Base-by-base conservation (phyloP, 2,797 vertebrate species). In the Coreius guichenoti region DNA sequence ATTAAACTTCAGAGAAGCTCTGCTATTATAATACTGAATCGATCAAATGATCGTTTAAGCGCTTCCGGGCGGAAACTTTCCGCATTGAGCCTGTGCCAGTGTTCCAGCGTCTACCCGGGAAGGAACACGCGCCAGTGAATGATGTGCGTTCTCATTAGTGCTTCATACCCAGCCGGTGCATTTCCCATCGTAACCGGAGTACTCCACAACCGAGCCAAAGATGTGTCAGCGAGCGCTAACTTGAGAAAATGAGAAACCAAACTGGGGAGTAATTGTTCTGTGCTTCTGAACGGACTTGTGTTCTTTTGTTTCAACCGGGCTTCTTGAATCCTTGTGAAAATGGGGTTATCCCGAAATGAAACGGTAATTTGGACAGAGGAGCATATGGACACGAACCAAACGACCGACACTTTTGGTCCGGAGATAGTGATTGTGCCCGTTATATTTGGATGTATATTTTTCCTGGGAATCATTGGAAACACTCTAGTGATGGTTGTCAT, bases 401-500 rank as follows among this genome's bases (percentile, higher is more conserved):
- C 90, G 6, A 58, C 67, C 9, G 89, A 87, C 4, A 84, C 75
- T 45, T 87, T 88, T 0, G 92, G 92, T 8, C 90, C 92, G 0
- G 95, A 96, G 90, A 94, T 92, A 7, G 93, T 96, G 88, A 90
- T 95, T 1, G 96, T 97, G 16, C 96, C 95, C 0, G 91, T 95
- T 23, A 87, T 96, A 51, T 97, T 97, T 58, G 96, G 95, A 81
- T 88, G 96, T 79, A 96, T 97, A 87, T 97, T 97, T 51, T 90
- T 96, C 5, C 89, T 96, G 77, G 97, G 96, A 72, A 90, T 96
- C 47, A 91, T 95, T 73, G 96, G 97, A 3, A 97, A 97, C 91
- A 92, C 90, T 0, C 86, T 97, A 76, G 97, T 97, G 77, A 86
- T 97, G 78, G 87, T 95, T 72, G 96, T 97, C 51, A 89, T 96